Conservation (phyloP, 2,888 invertebrate species). For the Nomada hirtipes region DNA sequence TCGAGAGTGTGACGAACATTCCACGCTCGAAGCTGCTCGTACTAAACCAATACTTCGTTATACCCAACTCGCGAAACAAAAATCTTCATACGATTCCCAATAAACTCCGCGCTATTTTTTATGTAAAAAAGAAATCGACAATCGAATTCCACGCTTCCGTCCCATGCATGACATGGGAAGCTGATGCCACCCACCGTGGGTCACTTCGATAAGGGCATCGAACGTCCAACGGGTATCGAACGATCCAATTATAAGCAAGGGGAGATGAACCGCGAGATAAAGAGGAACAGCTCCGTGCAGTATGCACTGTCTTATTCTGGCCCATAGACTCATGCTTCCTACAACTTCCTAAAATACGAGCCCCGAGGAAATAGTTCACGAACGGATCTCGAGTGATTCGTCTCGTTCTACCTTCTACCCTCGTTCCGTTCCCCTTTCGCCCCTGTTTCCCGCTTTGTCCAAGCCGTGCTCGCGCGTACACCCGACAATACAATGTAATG, state of each 20-base stretch:
- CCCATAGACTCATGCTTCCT: slow-evolving; percentile 77
- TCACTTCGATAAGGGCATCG: background rate
- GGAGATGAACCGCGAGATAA: slow-evolving; percentile 52
- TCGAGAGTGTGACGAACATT: no score
- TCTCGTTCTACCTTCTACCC: slow-evolving; percentile 59
- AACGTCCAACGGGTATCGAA: background rate
- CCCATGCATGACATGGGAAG: no score
- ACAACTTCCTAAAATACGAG: slow-evolving; percentile 80
- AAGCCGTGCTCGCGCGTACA: slow-evolving; percentile 33
- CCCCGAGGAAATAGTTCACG: slow-evolving; percentile 76
- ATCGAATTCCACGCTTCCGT: no score
- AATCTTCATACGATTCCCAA: background rate
- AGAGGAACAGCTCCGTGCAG: slow-evolving; percentile 69
- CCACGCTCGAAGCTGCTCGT: background rate
- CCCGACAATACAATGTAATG: slow-evolving; percentile 66
- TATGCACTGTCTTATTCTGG: slow-evolving; percentile 74
- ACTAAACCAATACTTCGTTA: background rate
- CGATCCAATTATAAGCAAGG: slow-evolving; percentile 43
- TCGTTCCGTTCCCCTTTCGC: slow-evolving; percentile 47
- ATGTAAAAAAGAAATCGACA: no score
- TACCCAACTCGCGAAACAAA: background rate
- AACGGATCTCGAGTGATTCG: slow-evolving; percentile 67
- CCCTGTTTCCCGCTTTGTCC: slow-evolving; percentile 57
- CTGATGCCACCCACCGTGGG: no score
- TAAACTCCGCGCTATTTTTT: background rate